Evolutionary conservation across 2,888 invertebrate genomes (phyloP), one percentile per base, ranked within the genome.

Genomic region (Lypha dubia): DNA sequence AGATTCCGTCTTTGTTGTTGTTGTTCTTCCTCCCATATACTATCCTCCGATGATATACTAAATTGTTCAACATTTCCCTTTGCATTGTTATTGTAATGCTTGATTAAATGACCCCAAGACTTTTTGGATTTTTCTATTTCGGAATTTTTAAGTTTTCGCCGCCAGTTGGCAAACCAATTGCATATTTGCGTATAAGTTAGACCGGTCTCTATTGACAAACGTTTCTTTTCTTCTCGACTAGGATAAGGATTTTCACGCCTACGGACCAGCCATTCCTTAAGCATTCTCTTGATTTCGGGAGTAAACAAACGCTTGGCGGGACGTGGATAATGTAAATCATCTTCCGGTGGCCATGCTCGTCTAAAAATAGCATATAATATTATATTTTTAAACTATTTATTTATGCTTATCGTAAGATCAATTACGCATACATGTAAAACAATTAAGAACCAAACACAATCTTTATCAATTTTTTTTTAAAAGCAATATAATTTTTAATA

Each of bases 101-200:
- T 92, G 35, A 92, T 96, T 6, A 96, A 93, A 89, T 95, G 95
- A 1, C 95, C 95, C 96, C 96, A 96, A 0, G 96, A 95, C 88
- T 94, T 94, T 88, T 94, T 94, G 83, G 94, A 94, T 65, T 94
- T 94, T 88, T 96, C 95, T 53, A 93, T 93, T 86, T 95, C 95
- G 0, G 95, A 95, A 89, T 96, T 96, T 92, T 96, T 96, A 79
- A 96, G 92, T 90, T 96, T 96, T 88, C 96, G 92, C 82, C 96
- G 93, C 96, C 96, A 96, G 89, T 96, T 96, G n/a, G 96, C 96
- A 90, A 96, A 96, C 96, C 96, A 96, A 91, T 96, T 96, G 86
- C 91, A 93, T 92, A 95, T 96, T 93, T 96, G 96, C 88, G 95
- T 95, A 88, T 96, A 96, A 22, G 96, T 96, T 28, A 96, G 93